These are phyloP conservation scores for Alca torda DNA, from an alignment of 2,797 vertebrate genomes.

Conservation along the genomic window DNA sequence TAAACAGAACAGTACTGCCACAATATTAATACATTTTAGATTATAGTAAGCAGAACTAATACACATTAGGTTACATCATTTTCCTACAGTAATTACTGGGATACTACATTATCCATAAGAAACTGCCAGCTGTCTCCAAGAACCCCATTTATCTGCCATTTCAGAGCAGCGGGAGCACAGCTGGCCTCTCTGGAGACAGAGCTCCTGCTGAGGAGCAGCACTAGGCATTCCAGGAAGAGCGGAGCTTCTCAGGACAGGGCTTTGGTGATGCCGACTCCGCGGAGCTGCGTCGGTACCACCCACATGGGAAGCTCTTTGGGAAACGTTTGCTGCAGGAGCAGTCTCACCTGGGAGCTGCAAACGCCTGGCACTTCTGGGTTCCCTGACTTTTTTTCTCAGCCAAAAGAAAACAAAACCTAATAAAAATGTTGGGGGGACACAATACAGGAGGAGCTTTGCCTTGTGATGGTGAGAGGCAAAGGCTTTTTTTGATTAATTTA, in stretches of 20 bases:
- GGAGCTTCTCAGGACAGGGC: neutral
- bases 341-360: neutral
- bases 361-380: neutral
- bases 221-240: neutral
- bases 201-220: neutral
- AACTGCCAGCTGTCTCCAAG: slow-evolving; percentile 46
- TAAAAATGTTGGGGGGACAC: neutral
- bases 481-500: neutral
- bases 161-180: neutral
- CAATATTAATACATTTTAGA: slow-evolving; percentile 25
- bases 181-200: slow-evolving; percentile 2
- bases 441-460: neutral
- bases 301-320: neutral
- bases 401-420: neutral
- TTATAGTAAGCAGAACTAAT: slow-evolving; percentile 56
- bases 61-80: slow-evolving; percentile 49
- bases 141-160: slow-evolving; percentile 39
- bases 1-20: slow-evolving; percentile 6
- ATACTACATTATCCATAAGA: slow-evolving; percentile 53
- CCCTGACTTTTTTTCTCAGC: neutral
- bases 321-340: neutral
- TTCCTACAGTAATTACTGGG: slow-evolving; percentile 64
- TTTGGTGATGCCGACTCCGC: neutral
- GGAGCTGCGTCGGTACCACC: neutral
- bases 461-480: slow-evolving; percentile 18